Conservation (phyloP, 2,797 vertebrate species). For the Acestrorhynchus altus region DNA sequence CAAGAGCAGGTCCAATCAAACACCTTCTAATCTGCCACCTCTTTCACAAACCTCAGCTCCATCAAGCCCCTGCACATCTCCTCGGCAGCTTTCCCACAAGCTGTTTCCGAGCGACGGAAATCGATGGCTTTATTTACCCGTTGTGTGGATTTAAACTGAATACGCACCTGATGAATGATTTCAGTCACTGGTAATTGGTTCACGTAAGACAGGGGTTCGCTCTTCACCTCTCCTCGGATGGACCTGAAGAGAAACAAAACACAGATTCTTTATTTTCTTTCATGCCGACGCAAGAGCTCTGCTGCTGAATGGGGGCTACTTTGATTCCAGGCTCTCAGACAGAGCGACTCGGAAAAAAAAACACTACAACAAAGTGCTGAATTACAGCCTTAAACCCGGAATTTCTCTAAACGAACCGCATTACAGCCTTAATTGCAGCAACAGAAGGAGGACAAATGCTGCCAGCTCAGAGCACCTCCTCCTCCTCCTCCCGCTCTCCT, state of each 20-base stretch:
- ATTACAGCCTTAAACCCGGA: neutral
- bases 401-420: constrained; percentile 4
- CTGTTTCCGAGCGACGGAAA: neutral
- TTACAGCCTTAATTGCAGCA: constrained; percentile 20
- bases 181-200: constrained; percentile 94
- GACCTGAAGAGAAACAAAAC: constrained; percentile 60
- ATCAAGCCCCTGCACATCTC: no score
- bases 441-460: constrained; percentile 13
- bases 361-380: neutral
- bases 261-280: constrained; percentile 35
- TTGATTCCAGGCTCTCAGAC: neutral
- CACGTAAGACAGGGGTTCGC: constrained; percentile 80
- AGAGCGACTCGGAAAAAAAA: constrained; percentile 21
- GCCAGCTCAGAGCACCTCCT: neutral
- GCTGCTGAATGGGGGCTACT: neutral
- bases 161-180: constrained; percentile 94
- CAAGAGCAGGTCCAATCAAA: neutral
- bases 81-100: neutral
- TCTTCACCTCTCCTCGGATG: constrained; percentile 63
- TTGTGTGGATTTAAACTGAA: neutral
- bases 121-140: constrained; percentile 3
- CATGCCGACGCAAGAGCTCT: neutral
- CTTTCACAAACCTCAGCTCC: neutral
- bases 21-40: neutral
- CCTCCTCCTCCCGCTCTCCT: no score